phyloP scores from a whole-genome alignment of 1,140 invertebrate genomes.

The Apis mellifera region DNA sequence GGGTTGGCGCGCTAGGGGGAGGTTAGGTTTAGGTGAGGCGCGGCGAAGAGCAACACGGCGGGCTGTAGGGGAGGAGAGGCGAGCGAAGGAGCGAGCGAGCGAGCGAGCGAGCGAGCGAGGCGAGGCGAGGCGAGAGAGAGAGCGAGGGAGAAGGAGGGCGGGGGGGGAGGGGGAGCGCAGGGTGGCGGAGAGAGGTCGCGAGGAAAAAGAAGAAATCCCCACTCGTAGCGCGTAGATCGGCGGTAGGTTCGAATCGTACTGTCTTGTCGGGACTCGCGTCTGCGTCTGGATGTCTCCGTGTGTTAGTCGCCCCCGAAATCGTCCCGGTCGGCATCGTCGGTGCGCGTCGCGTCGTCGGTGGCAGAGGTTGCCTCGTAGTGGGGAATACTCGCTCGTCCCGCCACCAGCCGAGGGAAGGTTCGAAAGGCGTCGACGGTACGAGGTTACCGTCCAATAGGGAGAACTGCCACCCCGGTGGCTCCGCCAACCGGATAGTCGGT shows the following conservation, averaged over 20 bases:
- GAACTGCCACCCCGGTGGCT: slow-evolving; percentile 60
- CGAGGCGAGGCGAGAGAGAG: slow-evolving; percentile 23
- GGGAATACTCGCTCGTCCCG: slow-evolving; percentile 56
- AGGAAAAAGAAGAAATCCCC: slow-evolving; percentile 79
- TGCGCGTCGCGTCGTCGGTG: slow-evolving; percentile 63
- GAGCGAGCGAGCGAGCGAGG: slow-evolving; percentile 27
- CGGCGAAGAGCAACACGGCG: slow-evolving; percentile 14
- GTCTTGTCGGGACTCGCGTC: slow-evolving; percentile 69
- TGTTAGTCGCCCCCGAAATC: slow-evolving; percentile 66
- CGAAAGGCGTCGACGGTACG: slow-evolving; percentile 66
- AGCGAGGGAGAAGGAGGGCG: slow-evolving; percentile 31
- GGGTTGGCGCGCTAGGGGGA: slow-evolving; percentile 14
- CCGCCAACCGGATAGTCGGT: slow-evolving; percentile 70
- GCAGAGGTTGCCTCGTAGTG: slow-evolving; percentile 61
- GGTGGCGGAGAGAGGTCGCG: slow-evolving; percentile 69
- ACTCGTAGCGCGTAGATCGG: slow-evolving; percentile 59
- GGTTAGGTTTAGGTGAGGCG: slow-evolving; percentile 45
- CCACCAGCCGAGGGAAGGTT: slow-evolving; percentile 64
- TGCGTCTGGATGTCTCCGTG: slow-evolving; percentile 71
- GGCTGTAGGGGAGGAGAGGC: slow-evolving; percentile 39
- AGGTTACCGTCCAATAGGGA: slow-evolving; percentile 61
- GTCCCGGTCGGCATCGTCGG: slow-evolving; percentile 60
- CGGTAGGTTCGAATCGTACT: slow-evolving; percentile 75
- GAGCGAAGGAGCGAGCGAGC: slow-evolving; percentile 46
- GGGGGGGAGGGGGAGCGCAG: slow-evolving; percentile 26